Base-by-base conservation (phyloP, 2,797 vertebrate genomes). In the Xenentodon cancila region DNA sequence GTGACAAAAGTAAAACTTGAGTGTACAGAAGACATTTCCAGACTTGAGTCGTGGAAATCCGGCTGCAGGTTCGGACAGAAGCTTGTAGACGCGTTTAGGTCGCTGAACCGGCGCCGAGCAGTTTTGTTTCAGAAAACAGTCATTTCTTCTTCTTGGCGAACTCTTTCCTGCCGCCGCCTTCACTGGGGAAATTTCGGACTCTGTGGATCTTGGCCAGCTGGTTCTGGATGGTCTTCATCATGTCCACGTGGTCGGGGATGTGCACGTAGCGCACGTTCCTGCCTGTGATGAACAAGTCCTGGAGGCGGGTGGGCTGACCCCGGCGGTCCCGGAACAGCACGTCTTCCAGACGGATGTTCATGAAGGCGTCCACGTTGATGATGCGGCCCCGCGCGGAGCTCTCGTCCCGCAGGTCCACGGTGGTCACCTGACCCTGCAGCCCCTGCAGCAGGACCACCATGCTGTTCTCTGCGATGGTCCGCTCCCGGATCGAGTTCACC, bases 401-500 rank as follows among this genome's bases (percentile, higher is more conserved):
- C 91, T 99, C 97, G 1, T 99, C 93, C 0, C 95, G 91, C 58
- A 99, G 92, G 73, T 99, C 97, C 82, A 99, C 96, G 0, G 96
- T 98, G 85, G 96, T 96, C 77, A 95, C 88, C 5, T 75, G 81
- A 4, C 96, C 96, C 0, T 92, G 92, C 46, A 99, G 91, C 17
- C 97, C 97, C 89, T 98, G 97, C 79, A 98, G 93, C 66, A 98
- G 93, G 57, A 97, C 90, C 69, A 98, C 94, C 91, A 99, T 91
- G 88, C 96, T 98, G 93, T 98, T 99, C 91, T 99, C 97, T 0
- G 95, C 85, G 59, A 98, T 98, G 1, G 96, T 94, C 43, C 96
- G 95, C 88, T 99, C 97, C 37, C 95, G 95, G 53, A 97, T 82
- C 0, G 96, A 98, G 91, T 93, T 94, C 76, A 94, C 89, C 63